Evolutionary conservation across 1,140 invertebrate genomes (phyloP).

Genomic region (Adelges cooleyi): DNA sequence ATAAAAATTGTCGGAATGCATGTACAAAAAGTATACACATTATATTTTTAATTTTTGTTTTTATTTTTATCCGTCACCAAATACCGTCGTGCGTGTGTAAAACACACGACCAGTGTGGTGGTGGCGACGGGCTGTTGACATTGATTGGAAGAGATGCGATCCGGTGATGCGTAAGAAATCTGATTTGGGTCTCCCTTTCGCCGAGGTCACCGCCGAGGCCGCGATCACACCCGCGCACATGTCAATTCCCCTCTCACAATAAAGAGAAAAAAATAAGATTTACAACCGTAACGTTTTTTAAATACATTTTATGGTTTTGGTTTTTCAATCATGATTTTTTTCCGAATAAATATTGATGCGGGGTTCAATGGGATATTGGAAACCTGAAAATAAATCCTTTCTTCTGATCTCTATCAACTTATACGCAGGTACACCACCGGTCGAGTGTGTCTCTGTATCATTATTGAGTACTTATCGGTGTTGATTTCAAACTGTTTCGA

Average conservation of each 20-base stretch:
- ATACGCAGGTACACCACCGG: no score
- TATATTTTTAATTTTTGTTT: background rate
- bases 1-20: no score
- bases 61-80: background rate
- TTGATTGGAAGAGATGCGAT: conserved; percentile 23
- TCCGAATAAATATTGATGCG: background rate
- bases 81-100: conserved; percentile 3
- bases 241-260: background rate
- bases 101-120: conserved; percentile 3
- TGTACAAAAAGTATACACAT: no score
- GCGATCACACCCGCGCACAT: conserved; percentile 20
- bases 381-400: background rate
- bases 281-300: background rate
- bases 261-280: background rate
- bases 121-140: conserved; percentile 22
- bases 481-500: background rate
- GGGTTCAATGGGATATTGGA: background rate
- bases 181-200: conserved; percentile 27
- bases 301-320: background rate
- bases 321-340: background rate
- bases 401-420: background rate
- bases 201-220: conserved; percentile 1
- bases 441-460: no score
- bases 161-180: conserved; percentile 26
- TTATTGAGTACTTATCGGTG: no score